Conservation (phyloP, 35 echinoderm and acorn worm species). For the Hemicentrotus pulcherrimus region DNA sequence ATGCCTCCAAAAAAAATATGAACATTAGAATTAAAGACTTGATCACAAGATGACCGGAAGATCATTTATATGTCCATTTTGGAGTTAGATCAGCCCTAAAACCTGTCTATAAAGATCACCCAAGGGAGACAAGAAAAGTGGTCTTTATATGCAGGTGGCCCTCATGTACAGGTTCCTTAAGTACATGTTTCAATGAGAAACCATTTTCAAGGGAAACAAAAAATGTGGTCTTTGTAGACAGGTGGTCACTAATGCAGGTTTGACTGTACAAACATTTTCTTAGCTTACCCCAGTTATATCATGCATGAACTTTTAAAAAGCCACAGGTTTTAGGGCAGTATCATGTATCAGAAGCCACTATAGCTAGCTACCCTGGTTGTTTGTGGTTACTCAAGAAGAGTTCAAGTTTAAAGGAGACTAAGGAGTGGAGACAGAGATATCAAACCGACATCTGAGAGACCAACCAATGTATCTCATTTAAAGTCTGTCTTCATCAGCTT, state of each 20-base stretch:
- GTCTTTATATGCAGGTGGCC: too few species aligned
- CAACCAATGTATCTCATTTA: not conserved
- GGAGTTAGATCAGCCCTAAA: not conserved
- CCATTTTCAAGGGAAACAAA: too few species aligned
- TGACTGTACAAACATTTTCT: too few species aligned
- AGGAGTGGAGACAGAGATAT: not conserved
- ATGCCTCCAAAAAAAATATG: not conserved
- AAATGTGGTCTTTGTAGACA: too few species aligned
- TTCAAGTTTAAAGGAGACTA: not conserved
- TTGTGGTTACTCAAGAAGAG: not conserved
- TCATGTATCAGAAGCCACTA: not conserved
- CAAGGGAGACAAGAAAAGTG: too few species aligned
- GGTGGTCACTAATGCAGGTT: too few species aligned
- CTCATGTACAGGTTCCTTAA: too few species aligned
- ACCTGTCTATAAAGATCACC: too few species aligned
- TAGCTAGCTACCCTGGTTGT: not conserved
- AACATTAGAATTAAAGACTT: not conserved
- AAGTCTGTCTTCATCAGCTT: too few species aligned
- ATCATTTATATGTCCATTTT: not conserved
- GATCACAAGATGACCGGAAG: not conserved
- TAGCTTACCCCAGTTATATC: not conserved
- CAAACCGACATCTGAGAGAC: not conserved
- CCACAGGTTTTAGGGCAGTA: not conserved
- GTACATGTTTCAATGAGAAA: too few species aligned
- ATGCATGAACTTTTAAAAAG: not conserved